Base-by-base conservation (phyloP, 1,140 invertebrate genomes). In the Neotoxoptera formosana region DNA sequence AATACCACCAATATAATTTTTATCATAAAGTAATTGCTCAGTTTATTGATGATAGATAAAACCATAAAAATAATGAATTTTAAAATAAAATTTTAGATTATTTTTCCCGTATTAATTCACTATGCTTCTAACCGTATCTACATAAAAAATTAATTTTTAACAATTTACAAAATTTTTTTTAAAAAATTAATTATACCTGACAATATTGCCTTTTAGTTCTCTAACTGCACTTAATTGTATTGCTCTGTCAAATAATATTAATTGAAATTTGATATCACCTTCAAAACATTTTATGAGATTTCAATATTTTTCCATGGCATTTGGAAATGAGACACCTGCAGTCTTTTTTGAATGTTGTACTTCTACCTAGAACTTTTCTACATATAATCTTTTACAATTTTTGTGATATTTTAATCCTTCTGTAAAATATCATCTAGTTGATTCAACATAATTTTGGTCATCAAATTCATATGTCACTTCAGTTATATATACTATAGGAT, bases 381-480 rank as follows among this genome's bases (percentile, higher is more conserved):
- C 45, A 45, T 84, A 93, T 30, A 93, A 14, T 17, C n/a, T 41
- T 56, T 93, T 93, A 34, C 48, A 93, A 36, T 93, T 81, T 11
- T 30, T 93, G 47, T 93, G 91, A 53, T 93, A 48, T 25, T 93
- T 83, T 41, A 83, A 41, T 41, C 91, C 91, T 84, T 93, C n/a
- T 34, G 67, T 11, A 53, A 83, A 93, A 56, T 93, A 93, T 34
- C 14, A 20, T 84, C 91, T 48, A 51, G 81, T 81, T 41, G 67
- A 23, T 93, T 93, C 91, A 41, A 93, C 48, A 93, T 93, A 7
- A 23, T 83, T 93, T 30, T 81, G 48, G 30, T 93, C 91, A 41
- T 93, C 81, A 86, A 93, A 93, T 84, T 93, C 91, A 53, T 83
- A 93, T 8, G 67, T 48, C n/a, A 81, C 91, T 36, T 81, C 81